Evolutionary conservation across 2,113 vertebrate genomes (phyloP), one percentile per base, ranked within the genome.

Genomic region (Coracopsis vasa): DNA sequence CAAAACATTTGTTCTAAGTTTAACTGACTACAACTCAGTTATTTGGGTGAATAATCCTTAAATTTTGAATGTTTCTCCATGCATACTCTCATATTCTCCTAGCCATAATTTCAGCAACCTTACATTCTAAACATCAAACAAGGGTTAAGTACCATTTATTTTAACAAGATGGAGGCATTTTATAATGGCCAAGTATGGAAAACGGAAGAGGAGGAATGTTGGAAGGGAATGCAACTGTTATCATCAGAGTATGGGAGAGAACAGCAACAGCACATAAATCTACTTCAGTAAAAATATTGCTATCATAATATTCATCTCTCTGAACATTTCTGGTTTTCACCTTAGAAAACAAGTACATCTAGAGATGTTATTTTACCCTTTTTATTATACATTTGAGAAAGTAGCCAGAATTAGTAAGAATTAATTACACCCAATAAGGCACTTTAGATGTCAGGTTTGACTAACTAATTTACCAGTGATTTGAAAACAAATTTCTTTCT

Each of bases 131-230:
- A 88, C 95, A 97, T 97, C 95, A 97, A 97, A 97, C 10, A n/a
- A 92, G 93, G 88, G 87, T 94, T 95, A 97, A 97, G 70, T 75
- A 81, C 77, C 44, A 10, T 86, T 93, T 96, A 94, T 97, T 98
- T 97, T 97, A 97, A 97, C 93, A 97, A 97, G 95, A 95, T 94
- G 94, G 82, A 93, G 71, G 66, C 53, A 93, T 97, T 96, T 92
- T 95, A 96, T 97, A 97, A 97, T 96, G 91, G 94, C 23, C 3
- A 41, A 94, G 62, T 77, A 85, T 39, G 54, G 61, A 89, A 94
- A 95, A 88, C 18, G 78, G 88, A 95, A 86, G 61, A 95, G 70
- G 60, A 94, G 66, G 72, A 94, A 88, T 56, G 56, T 24, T 82
- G 64, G 75, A 86, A 81, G 60, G 31, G 70, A 78, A 13, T 64